These are phyloP conservation scores for Ernsta delagoae DNA, from an alignment of 2,888 invertebrate species.

Conservation along the genomic window DNA sequence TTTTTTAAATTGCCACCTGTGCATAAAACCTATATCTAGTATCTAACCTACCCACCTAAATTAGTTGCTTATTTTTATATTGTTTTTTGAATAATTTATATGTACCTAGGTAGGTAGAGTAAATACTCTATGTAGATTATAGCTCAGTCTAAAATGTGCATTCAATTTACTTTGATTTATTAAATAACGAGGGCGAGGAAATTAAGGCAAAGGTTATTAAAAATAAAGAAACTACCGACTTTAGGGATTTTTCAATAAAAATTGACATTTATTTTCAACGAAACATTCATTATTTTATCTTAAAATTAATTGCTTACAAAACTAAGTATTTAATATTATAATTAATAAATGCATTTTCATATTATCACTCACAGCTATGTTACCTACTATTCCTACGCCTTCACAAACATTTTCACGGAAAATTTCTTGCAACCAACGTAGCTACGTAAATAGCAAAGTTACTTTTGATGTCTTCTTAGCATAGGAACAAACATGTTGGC, in stretches of 20 bases:
- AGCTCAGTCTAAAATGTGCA: no score
- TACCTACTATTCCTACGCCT: constrained; percentile 8
- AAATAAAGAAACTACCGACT: constrained; percentile 7
- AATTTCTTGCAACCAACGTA: constrained; percentile 8
- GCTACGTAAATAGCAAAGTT: no score
- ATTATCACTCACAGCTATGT: constrained; percentile 52
- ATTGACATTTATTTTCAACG: constrained; percentile 80
- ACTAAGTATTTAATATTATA: constrained; percentile 40
- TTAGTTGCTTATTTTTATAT: no score
- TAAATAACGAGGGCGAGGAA: no score
- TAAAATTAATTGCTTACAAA: constrained; percentile 50
- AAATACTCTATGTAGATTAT: no score
- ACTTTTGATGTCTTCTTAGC: constrained; percentile 61
- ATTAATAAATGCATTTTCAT: constrained; percentile 68
- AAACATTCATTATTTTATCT: constrained; percentile 70
- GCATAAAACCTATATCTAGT: no score
- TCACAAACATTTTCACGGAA: constrained; percentile 30
- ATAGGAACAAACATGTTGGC: constrained; percentile 82
- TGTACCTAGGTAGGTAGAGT: no score
- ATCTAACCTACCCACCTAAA: no score
- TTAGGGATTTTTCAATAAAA: constrained; percentile 81
- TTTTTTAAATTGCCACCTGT: no score
- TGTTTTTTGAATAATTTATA: no score
- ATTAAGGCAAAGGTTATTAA: no score
- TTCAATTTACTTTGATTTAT: no score